Evolutionary conservation across 2,113 vertebrate genomes (phyloP).

Genomic region (Oncorhynchus masou): DNA sequence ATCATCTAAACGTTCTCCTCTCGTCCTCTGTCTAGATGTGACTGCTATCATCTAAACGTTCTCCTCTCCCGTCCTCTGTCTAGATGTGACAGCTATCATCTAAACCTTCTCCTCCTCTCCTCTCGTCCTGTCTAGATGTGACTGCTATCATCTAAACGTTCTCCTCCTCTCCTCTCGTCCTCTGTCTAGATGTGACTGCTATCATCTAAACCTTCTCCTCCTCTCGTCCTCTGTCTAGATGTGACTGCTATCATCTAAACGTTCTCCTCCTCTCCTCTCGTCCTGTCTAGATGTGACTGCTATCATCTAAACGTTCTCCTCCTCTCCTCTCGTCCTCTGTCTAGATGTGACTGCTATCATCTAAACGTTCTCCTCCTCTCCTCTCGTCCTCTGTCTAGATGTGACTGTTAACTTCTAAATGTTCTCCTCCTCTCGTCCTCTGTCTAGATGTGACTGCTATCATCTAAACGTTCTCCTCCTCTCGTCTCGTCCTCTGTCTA

Average conservation of each 20-base stretch:
- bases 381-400: slow-evolving; percentile 64
- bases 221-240: slow-evolving; percentile 64
- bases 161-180: background rate
- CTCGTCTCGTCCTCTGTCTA: slow-evolving; percentile 37
- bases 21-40: slow-evolving; percentile 76
- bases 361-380: too few relatives aligned
- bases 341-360: slow-evolving; percentile 97
- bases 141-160: slow-evolving; percentile 94
- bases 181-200: slow-evolving; percentile 87
- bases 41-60: slow-evolving; percentile 94
- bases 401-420: slow-evolving; percentile 99
- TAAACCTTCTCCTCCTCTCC: too few relatives aligned
- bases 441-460: slow-evolving; percentile 92
- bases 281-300: slow-evolving; percentile 86
- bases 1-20: slow-evolving; percentile 85
- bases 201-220: slow-evolving; percentile 82
- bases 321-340: background rate
- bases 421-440: background rate
- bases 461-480: too few relatives aligned
- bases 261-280: background rate
- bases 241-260: slow-evolving; percentile 99
- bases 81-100: slow-evolving; percentile 98
- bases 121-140: slow-evolving; percentile 76
- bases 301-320: slow-evolving; percentile 91
- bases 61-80: background rate